Conservation (phyloP, 2,888 invertebrate species). For the Andricus curvator region DNA sequence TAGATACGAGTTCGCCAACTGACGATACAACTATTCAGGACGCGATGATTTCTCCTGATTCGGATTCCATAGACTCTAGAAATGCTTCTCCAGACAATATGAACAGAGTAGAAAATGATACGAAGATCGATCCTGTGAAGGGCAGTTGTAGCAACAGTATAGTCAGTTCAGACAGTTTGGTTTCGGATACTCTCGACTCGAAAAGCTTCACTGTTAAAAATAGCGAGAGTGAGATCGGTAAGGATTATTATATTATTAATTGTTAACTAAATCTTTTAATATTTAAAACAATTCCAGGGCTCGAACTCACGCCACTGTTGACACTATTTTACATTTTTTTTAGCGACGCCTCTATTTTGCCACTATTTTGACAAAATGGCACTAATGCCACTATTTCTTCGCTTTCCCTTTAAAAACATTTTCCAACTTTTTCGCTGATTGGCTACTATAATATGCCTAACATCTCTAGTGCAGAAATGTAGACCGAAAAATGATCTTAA, state of each 20-base stretch:
- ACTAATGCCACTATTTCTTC: too few species aligned
- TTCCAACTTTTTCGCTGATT: too few species aligned
- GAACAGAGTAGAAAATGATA: slow-evolving; percentile 55
- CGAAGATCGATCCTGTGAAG: slow-evolving; percentile 45
- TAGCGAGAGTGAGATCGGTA: slow-evolving; percentile 75
- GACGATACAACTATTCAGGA: slow-evolving; percentile 74
- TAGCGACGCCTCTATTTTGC: too few species aligned
- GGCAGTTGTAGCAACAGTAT: slow-evolving; percentile 72
- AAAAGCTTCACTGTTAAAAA: slow-evolving; percentile 68
- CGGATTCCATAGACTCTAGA: slow-evolving; percentile 67
- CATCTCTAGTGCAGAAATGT: too few species aligned
- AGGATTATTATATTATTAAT: slow-evolving; percentile 43
- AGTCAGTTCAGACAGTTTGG: slow-evolving; percentile 70
- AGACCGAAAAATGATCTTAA: too few species aligned
- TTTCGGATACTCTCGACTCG: slow-evolving; percentile 70
- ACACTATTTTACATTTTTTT: too few species aligned
- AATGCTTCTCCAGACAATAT: slow-evolving; percentile 62
- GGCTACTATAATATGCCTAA: too few species aligned
- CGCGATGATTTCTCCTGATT: slow-evolving; percentile 72
- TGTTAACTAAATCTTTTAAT: not conserved
- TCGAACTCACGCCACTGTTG: too few species aligned
- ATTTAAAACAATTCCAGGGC: too few species aligned
- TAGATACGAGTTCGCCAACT: slow-evolving; percentile 71
- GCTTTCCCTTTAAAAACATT: too few species aligned
- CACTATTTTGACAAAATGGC: too few species aligned